A percentile compares a stretch with the other conserved stretches of the same genome.
phyloP scores from a whole-genome alignment of 2,113 vertebrate species.

The Oreocharis arfaki region DNA sequence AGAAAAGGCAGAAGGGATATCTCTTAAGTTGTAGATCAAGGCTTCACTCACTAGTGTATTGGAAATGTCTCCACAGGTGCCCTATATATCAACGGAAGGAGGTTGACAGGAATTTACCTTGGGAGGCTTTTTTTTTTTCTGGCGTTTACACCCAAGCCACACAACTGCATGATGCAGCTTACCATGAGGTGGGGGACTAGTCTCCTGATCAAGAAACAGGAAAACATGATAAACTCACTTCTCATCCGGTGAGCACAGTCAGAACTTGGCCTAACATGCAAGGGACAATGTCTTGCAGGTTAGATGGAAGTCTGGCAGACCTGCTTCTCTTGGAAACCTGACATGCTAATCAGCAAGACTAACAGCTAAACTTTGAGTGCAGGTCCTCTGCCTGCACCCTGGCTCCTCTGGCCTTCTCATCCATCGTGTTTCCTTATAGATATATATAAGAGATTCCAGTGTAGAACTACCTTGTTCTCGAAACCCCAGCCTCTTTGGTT shows the following conservation, averaged over 20 bases:
- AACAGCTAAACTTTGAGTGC: background rate
- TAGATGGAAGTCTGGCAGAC: background rate
- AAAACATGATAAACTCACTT: background rate
- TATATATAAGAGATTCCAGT: background rate
- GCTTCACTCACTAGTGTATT: background rate
- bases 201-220: background rate
- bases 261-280: background rate
- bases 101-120: background rate
- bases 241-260: background rate
- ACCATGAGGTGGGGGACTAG: accelerated
- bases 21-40: background rate
- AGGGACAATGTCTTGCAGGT: background rate
- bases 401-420: background rate
- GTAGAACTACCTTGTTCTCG: background rate
- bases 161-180: background rate
- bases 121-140: background rate
- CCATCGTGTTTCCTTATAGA: background rate
- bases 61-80: background rate
- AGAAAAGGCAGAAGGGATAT: background rate
- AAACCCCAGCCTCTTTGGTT: background rate
- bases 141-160: background rate
- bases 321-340: background rate
- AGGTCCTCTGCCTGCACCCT: background rate
- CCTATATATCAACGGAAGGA: background rate
- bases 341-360: background rate